Evolutionary conservation across 2,797 vertebrate genomes (phyloP).

Genomic region (Peromyscus nudipes): DNA sequence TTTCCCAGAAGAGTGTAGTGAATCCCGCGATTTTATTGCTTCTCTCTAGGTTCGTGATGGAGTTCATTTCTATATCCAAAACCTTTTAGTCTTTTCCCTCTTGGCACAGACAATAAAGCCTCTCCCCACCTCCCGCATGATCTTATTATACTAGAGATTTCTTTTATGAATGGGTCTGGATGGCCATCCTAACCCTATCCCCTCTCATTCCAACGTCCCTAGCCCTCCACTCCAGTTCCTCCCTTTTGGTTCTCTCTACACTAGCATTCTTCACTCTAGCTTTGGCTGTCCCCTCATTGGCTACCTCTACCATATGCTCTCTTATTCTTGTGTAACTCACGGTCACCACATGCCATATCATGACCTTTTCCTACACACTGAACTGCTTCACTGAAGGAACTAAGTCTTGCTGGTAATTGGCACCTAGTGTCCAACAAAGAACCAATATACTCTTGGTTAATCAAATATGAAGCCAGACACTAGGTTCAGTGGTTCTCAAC

Average conservation of each 20-base stretch:
- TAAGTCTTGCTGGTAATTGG: neutral
- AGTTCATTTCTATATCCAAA: neutral
- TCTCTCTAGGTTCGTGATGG: neutral
- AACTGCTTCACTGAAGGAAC: neutral
- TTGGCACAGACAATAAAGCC: neutral
- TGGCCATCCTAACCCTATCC: neutral
- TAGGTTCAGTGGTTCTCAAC: no score
- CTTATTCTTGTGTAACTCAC: neutral
- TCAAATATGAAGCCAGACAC: conserved; percentile 29
- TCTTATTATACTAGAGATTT: neutral
- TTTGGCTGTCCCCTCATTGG: neutral
- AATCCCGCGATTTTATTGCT: neutral
- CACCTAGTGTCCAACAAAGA: neutral
- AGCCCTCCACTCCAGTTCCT: neutral
- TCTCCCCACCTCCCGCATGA: neutral
- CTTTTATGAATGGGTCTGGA: neutral
- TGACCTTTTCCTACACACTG: neutral
- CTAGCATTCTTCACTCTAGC: neutral
- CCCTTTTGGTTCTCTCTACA: neutral
- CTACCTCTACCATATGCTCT: neutral
- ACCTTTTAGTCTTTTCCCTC: neutral
- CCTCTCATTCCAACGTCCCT: neutral
- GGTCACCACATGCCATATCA: neutral
- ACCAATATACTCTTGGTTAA: neutral
- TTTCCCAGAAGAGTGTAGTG: neutral